A percentile compares a stretch with the other conserved stretches of the same genome.
Evolutionary conservation across 2,888 invertebrate species (phyloP).

Genomic region (Scaptomyza polygonia): DNA sequence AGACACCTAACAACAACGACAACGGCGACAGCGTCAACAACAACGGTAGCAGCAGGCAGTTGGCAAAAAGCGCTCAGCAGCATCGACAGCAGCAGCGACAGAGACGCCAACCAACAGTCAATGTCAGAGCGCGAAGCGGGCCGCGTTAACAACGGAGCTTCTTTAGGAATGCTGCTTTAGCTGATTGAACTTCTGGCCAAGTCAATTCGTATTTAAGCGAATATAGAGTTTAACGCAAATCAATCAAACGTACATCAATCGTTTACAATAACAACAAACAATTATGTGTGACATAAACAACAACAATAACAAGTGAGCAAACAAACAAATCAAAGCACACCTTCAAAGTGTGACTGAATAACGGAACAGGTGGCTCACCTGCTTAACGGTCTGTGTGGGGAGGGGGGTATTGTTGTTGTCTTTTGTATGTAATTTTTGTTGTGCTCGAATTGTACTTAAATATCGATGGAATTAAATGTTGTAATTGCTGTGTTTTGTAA

Average conservation of each 20-base stretch:
- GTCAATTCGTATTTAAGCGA: constrained; percentile 21
- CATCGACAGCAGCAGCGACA: constrained; percentile 32
- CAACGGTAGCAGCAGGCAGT: constrained; percentile 16
- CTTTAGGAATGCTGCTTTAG: constrained; percentile 50
- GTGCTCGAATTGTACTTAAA: constrained; percentile 19
- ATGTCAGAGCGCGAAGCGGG: constrained; percentile 73
- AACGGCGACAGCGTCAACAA: constrained; percentile 19
- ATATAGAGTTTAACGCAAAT: constrained; percentile 13
- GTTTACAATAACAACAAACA: constrained; percentile 13
- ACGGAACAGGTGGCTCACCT: constrained; percentile 39
- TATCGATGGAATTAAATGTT: constrained; percentile 5
- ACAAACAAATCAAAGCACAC: constrained; percentile 52
- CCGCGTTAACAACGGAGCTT: constrained; percentile 72
- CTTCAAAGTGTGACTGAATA: constrained; percentile 49
- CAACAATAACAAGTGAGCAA: constrained; percentile 15
- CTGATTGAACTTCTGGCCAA: background rate
- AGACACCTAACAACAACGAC: constrained; percentile 41
- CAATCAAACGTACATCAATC: constrained; percentile 43
- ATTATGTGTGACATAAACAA: constrained; percentile 16
- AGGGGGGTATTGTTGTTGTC: constrained; percentile 10
- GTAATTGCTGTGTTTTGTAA: constrained; percentile 15
- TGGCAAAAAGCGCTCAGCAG: constrained; percentile 24
- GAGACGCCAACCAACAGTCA: constrained; percentile 57
- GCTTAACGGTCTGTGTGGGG: background rate
- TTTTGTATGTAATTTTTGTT: background rate